Evolutionary conservation across 2,888 invertebrate genomes (phyloP).

Genomic region (Xylota sylvarum): DNA sequence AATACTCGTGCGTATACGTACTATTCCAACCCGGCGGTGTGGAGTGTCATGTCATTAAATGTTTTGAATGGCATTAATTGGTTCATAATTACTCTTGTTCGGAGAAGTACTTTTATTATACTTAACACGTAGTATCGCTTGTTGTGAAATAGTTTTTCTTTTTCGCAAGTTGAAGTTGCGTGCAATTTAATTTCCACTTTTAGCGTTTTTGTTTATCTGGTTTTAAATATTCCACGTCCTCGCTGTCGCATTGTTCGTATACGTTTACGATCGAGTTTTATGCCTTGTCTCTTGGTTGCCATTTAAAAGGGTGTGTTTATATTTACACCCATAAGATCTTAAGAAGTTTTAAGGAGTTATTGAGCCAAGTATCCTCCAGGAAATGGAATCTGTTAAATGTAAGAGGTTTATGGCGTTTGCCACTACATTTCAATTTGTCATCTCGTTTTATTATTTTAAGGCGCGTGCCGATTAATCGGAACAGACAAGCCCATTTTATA

Average conservation of each 20-base stretch:
- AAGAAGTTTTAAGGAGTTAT: conserved; percentile 8
- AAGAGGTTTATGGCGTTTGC: conserved; percentile 3
- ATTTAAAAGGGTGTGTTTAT: conserved; percentile 29
- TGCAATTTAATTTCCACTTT: conserved; percentile 39
- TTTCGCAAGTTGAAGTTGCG: conserved; percentile 35
- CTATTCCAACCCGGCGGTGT: conserved; percentile 28
- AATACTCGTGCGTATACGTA: conserved; percentile 65
- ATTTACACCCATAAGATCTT: conserved; percentile 35
- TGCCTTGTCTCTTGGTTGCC: conserved; percentile 6
- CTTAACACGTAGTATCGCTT: conserved; percentile 50
- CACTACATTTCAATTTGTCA: conserved; percentile 48
- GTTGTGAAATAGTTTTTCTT: conserved; percentile 18
- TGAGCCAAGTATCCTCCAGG: conserved; percentile 7
- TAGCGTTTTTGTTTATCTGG: conserved; percentile 13
- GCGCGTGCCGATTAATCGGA: background rate
- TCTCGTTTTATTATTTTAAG: conserved; percentile 20
- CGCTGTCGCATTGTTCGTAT: background rate
- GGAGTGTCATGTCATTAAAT: conserved; percentile 51
- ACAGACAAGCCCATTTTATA: background rate
- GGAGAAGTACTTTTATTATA: conserved; percentile 24
- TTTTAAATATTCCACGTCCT: conserved; percentile 36
- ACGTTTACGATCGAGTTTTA: conserved; percentile 32
- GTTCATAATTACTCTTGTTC: conserved; percentile 59
- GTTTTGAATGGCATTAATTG: conserved; percentile 64
- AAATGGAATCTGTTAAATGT: conserved; percentile 27